A percentile compares a stretch with the other conserved stretches of the same genome.
Conservation (phyloP, 2,113 vertebrate genomes). For the Pygoscelis antarcticus region DNA sequence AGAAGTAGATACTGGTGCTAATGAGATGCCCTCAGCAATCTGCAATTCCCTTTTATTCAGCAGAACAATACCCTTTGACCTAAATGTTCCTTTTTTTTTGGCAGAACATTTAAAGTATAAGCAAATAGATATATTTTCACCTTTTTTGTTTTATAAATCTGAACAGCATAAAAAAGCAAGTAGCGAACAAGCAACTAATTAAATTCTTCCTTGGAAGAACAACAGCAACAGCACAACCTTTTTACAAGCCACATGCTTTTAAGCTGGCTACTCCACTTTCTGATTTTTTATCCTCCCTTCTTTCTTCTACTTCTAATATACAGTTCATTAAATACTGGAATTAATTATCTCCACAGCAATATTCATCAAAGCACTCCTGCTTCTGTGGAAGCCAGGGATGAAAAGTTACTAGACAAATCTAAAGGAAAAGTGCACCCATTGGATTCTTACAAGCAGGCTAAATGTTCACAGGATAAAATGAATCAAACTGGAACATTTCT, state of each 20-base stretch:
- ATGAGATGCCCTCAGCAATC: background rate
- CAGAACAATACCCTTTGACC: background rate
- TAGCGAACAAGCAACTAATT: background rate
- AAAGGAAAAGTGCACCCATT: background rate
- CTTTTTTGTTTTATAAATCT: background rate
- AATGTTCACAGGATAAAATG: conserved; percentile 6
- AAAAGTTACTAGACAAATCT: conserved; percentile 8
- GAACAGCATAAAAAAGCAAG: background rate
- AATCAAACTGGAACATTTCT: background rate
- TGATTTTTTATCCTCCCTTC: background rate
- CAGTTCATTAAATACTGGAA: background rate
- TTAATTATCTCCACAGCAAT: conserved; percentile 17
- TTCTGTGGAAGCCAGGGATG: background rate
- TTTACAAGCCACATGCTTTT: background rate
- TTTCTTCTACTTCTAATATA: background rate
- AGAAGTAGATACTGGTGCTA: background rate
- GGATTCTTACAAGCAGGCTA: background rate
- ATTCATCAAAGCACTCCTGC: background rate
- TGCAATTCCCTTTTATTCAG: conserved; percentile 6
- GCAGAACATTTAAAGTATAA: background rate
- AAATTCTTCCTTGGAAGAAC: conserved; percentile 18
- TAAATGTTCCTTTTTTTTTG: background rate
- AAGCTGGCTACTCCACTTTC: background rate
- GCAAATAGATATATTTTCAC: background rate
- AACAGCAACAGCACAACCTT: background rate